Conservation (phyloP, 1,140 invertebrate species). For the Cotesia typhae region DNA sequence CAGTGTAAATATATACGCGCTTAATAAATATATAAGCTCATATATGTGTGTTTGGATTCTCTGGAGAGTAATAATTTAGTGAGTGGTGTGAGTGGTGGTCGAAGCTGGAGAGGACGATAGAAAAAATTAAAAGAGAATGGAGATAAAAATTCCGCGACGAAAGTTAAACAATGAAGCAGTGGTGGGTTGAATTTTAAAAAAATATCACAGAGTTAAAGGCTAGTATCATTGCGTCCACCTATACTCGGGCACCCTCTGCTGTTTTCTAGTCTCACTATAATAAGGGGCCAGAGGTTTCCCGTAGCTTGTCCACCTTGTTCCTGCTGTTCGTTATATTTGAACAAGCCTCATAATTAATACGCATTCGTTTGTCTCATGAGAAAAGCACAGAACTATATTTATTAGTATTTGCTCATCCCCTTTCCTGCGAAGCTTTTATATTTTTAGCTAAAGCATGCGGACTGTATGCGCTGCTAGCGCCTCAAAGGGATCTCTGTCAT, state of each 20-base stretch:
- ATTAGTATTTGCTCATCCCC: constrained; percentile 40
- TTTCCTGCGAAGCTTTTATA: background rate
- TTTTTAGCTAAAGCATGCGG: background rate
- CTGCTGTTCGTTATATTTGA: constrained; percentile 57
- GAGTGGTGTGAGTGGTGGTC: background rate
- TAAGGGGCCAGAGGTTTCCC: constrained; percentile 45
- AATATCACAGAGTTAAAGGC: constrained; percentile 46
- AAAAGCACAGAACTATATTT: constrained; percentile 48
- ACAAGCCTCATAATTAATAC: constrained; percentile 65
- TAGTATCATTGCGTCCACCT: no score
- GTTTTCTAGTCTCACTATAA: constrained; percentile 47
- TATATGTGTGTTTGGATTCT: background rate
- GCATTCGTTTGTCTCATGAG: constrained; percentile 53
- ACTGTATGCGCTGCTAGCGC: no score
- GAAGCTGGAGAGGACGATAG: background rate
- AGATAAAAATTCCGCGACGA: constrained; percentile 38
- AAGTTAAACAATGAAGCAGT: constrained; percentile 39
- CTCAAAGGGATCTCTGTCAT: constrained; percentile 16
- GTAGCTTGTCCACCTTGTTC: constrained; percentile 3
- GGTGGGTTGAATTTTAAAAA: constrained; percentile 44
- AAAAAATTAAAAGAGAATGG: constrained; percentile 26
- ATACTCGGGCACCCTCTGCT: no score
- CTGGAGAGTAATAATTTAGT: constrained; percentile 23
- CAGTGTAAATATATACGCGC: no score
- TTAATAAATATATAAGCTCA: no score